Conservation (phyloP, 2,113 vertebrate species). For the Silurus meridionalis region DNA sequence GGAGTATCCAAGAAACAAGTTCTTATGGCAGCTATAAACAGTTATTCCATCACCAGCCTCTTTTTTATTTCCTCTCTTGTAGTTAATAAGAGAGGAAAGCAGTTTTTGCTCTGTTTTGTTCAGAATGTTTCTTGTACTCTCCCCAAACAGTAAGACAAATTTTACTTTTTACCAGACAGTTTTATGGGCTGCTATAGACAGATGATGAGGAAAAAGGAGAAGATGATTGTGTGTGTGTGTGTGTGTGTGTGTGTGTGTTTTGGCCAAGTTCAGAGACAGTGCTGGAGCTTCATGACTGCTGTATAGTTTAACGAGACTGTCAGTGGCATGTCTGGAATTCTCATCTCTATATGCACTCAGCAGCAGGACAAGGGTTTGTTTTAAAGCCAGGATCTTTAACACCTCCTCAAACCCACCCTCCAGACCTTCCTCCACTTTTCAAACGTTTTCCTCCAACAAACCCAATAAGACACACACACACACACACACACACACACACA, state of each 20-base stretch:
- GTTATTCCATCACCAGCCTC: no score
- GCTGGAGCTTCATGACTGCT: neutral
- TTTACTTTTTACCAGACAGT: no score
- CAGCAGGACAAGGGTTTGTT: constrained; percentile 21
- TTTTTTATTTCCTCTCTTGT: no score
- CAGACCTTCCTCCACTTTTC: constrained; percentile 5
- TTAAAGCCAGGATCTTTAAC: neutral
- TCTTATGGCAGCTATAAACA: no score
- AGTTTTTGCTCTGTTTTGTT: no score
- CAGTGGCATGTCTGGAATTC: constrained; percentile 29
- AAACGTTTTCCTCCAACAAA: neutral
- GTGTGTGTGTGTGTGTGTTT: constrained; percentile 8
- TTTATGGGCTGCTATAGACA: no score
- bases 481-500: constrained; percentile 1
- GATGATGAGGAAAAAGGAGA: no score
- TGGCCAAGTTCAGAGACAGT: neutral
- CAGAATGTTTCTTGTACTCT: no score
- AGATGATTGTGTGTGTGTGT: neutral
- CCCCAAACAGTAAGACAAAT: no score
- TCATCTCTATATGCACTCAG: constrained; percentile 40
- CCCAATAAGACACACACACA: no score
- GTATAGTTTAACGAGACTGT: neutral
- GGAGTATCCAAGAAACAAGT: no score
- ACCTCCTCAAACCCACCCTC: constrained; percentile 7
- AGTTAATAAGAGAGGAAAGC: no score